phyloP scores from a whole-genome alignment of 2,113 vertebrate species.

The Istiophorus platypterus region DNA sequence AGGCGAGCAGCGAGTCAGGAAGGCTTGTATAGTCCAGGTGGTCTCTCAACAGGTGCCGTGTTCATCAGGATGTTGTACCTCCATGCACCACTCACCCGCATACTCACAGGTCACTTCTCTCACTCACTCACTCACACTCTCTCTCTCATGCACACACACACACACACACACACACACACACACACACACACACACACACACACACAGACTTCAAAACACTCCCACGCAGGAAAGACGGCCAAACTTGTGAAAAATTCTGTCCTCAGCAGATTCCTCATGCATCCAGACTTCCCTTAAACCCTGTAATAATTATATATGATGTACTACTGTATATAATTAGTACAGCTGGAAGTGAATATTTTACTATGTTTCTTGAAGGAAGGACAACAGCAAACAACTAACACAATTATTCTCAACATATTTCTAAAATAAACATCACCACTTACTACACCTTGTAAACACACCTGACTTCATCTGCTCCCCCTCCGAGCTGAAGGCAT shows the following conservation, averaged over 20 bases:
- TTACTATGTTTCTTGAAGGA: background rate
- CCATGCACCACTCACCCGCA: conserved; percentile 37
- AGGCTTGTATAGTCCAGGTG: conserved; percentile 55
- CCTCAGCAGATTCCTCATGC: conserved; percentile 20
- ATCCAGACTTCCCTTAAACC: background rate
- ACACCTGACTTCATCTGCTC: background rate
- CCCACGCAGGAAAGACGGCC: conserved; percentile 34
- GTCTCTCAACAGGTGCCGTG: conserved; percentile 63
- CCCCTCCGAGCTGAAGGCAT: background rate
- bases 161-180: background rate
- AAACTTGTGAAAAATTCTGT: background rate
- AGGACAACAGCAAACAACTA: background rate
- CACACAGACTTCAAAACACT: background rate
- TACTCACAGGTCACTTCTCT: conserved; percentile 52
- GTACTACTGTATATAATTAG: background rate
- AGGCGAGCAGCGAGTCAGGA: conserved; percentile 24
- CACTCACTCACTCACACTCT: too few relatives aligned
- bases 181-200: conserved; percentile 36
- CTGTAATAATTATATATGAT: background rate
- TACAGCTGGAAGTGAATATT: background rate
- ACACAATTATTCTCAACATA: background rate
- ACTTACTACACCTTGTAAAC: background rate
- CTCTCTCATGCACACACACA: conserved; percentile 13
- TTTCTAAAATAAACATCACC: background rate
- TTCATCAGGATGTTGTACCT: conserved; percentile 64